Evolutionary conservation across 2,888 invertebrate genomes (phyloP), one percentile per base, ranked within the genome.

Genomic region (Troilus luridus): DNA sequence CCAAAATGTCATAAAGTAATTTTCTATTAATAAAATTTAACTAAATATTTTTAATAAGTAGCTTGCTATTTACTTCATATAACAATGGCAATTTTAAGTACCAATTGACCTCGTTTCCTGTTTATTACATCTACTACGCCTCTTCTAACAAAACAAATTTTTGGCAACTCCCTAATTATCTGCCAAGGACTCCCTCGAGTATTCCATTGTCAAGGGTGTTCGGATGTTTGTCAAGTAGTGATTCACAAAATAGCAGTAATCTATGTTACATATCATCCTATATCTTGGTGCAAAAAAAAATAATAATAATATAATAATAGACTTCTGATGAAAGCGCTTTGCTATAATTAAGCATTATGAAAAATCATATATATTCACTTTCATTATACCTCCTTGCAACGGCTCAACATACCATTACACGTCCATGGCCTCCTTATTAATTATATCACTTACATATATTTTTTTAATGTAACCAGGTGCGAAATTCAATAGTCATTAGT

Each of bases 91-190:
- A 12, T 27, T 77, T 41, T 0, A 77, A 41, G 8, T 27, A 27
- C 0, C 41, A 77, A 77, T 77, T 77, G 27, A 77, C 72, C 41
- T 77, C 41, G 72, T 41, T 41, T 77, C 9, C 72, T 77, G 72
- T 77, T 67, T 77, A 41, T 77, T 77, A 24, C 27, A 77, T 9
- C 17, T 77, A 41, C 72, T 77, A 8, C 72, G 72, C 41, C 17
- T 41, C 72, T 41, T 17, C 72, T 27, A 77, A 77, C 72, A 77
- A 77, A 77, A 72, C 72, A 72, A 77, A 77, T 77, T 77, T 67
- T 77, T 41, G 72, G 72, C 72, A 41, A 77, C 17, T 77, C 17
- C 72, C 72, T 77, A 77, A 77, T 77, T 41, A 19, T 2, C 72
- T 77, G 19, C 27, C 27, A 77, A 77, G 72, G 72, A 41, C 72